Percentiles rank a stretch among this genome's conserved stretches.
These are phyloP conservation scores for Trichacis sp. DNA, from an alignment of 2,888 invertebrate genomes.

Conservation along the genomic window DNA sequence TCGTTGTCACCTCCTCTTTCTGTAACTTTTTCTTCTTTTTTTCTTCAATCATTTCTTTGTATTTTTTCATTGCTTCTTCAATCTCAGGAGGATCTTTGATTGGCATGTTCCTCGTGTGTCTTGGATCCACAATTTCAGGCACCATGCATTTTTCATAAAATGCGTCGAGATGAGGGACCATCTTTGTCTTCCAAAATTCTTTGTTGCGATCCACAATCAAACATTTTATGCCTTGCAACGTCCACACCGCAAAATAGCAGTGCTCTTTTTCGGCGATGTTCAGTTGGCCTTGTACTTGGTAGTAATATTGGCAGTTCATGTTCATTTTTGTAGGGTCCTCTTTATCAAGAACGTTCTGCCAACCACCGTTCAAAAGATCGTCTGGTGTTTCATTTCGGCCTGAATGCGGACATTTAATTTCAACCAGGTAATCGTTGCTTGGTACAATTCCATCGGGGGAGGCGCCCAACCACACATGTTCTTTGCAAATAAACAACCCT, in stretches of 20 bases:
- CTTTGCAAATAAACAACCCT: neutral
- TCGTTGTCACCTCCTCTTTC: too few species aligned
- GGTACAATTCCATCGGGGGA: neutral
- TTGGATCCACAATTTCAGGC: slow-evolving; percentile 17
- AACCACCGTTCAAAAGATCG: too few species aligned
- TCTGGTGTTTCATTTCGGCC: too few species aligned
- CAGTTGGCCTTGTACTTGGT: slow-evolving; percentile 31
- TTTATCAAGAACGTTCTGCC: too few species aligned
- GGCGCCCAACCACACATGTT: neutral
- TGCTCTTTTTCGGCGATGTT: slow-evolving; percentile 10
- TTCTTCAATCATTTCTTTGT: neutral
- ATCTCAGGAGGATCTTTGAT: slow-evolving; percentile 13
- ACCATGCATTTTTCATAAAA: slow-evolving; percentile 8
- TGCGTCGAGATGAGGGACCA: neutral
- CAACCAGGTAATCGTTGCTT: too few species aligned
- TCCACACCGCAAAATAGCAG: slow-evolving; percentile 15
- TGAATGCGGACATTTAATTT: too few species aligned
- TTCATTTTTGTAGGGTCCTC: slow-evolving; percentile 2
- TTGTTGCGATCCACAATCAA: slow-evolving; percentile 8
- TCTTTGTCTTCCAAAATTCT: slow-evolving; percentile 10
- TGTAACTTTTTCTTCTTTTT: neutral
- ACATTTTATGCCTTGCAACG: neutral
- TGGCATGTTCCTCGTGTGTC: slow-evolving; percentile 6
- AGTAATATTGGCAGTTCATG: slow-evolving; percentile 22
- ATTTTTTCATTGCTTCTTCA: neutral